Evolutionary conservation across 2,113 vertebrate genomes (phyloP), one percentile per base, ranked within the genome.

Genomic region (Rallus limicola): DNA sequence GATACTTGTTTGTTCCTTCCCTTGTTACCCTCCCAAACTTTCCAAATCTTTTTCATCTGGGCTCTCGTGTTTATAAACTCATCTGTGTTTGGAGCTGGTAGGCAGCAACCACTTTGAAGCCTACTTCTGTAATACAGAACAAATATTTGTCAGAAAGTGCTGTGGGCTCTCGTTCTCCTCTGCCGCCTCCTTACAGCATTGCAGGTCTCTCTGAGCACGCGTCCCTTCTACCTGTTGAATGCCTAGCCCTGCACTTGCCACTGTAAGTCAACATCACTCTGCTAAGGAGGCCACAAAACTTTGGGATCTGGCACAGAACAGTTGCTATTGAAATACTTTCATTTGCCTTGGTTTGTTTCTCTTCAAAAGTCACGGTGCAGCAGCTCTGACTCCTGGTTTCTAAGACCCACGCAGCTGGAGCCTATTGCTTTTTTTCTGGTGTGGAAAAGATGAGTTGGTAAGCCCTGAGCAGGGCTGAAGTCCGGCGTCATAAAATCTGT

Each of bases 1-100:
- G 71, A 60, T 90, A 59, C 29, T 96, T 97, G 65, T 95, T 95
- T 95, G 75, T 92, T 92, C 38, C 42, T 83, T 93, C 42, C 60
- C 34, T 72, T 55, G n/a, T 71, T 92, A 44, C 46, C 20, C 42
- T 92, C 68, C 55, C 55, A 90, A 74, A 74, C 71, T 55, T 94
- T 88, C 77, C 62, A 93, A 5, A 63, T 96, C 82, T 90, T 92
- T 95, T 72, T 71, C 68, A 59, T 88, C 64, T 74, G 78, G 84
- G 23, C 52, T 82, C n/a, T 80, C 70, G 46, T 56, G 71, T 93
- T 92, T 90, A 77, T 95, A 86, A 93, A 86, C 58, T 80, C 15
- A 11, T 76, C 48, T 50, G 75, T 16, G 6, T 83, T 71, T 69
- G 71, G 40, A 92, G 70, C 62, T 87, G 62, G 60, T 64, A 84